phyloP scores from a whole-genome alignment of 2,888 invertebrate species.

The Dioctria linearis region DNA sequence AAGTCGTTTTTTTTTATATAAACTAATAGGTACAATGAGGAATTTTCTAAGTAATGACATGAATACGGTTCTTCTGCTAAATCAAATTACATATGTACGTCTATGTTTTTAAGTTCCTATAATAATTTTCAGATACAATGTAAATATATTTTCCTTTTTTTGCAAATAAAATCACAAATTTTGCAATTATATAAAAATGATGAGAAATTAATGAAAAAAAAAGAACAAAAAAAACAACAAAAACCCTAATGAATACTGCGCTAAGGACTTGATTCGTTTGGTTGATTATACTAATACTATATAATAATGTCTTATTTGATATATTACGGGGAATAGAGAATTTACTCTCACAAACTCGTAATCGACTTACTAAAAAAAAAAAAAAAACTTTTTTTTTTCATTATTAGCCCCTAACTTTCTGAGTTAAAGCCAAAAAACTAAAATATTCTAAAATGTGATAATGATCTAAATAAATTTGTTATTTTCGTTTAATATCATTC shows the following conservation, averaged over 20 bases:
- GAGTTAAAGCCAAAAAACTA: constrained; percentile 9
- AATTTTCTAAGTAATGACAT: no score
- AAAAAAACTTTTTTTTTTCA: no score
- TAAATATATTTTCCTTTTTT: not conserved
- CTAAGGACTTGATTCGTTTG: not conserved
- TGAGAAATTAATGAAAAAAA: not conserved
- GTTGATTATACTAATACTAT: no score
- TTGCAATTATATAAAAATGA: constrained; percentile 46
- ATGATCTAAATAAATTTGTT: not conserved
- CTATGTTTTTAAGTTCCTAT: not conserved
- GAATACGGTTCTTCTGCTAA: not conserved
- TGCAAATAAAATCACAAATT: constrained; percentile 43
- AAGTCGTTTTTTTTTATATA: no score
- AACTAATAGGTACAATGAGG: no score
- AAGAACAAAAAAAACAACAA: constrained; percentile 20
- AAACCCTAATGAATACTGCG: constrained; percentile 19
- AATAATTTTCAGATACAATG: not conserved
- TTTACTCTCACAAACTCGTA: no score
- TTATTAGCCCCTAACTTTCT: no score
- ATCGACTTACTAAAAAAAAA: no score
- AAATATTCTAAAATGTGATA: constrained; percentile 27
- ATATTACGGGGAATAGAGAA: no score
- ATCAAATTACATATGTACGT: constrained; percentile 8
- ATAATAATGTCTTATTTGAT: no score
- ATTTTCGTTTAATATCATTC: not conserved